Percentiles rank a stretch among this genome's conserved stretches.
phyloP scores from a whole-genome alignment of 2,888 invertebrate genomes.

The Carpatolechia fugitivella region DNA sequence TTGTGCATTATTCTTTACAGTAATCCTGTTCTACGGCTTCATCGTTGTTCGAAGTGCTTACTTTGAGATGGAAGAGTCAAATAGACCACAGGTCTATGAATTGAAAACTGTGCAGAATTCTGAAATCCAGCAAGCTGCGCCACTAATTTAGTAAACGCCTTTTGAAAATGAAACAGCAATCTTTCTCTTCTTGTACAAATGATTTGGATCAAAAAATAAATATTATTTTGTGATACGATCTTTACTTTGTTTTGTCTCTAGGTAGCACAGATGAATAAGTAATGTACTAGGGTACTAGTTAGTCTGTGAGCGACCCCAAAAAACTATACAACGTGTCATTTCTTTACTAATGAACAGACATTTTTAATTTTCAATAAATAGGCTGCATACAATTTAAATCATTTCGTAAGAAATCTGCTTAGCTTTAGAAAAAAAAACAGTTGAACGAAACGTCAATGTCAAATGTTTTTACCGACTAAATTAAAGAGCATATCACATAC shows the following conservation, averaged over 20 bases:
- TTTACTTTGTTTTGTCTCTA: too few relatives aligned
- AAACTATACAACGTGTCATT: too few relatives aligned
- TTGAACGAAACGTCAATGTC: not conserved
- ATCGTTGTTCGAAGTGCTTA: conserved; percentile 59
- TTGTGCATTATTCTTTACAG: conserved; percentile 46
- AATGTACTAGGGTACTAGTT: too few relatives aligned
- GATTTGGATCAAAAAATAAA: not conserved
- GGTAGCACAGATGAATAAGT: too few relatives aligned
- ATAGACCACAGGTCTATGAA: conserved; percentile 50
- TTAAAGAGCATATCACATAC: not conserved
- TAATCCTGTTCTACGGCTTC: conserved; percentile 52
- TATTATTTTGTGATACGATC: too few relatives aligned
- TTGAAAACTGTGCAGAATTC: conserved; percentile 38
- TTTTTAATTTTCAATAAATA: too few relatives aligned
- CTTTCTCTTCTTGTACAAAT: not conserved
- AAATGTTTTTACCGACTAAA: not conserved
- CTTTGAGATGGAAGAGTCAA: conserved; percentile 55
- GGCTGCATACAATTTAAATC: too few relatives aligned
- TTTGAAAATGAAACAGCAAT: too few relatives aligned
- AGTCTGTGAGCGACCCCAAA: too few relatives aligned
- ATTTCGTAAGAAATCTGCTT: too few relatives aligned
- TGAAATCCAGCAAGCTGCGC: not conserved
- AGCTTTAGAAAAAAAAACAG: too few relatives aligned
- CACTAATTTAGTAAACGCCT: not conserved
- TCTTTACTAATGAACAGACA: too few relatives aligned